phyloP scores from a whole-genome alignment of 2,113 vertebrate genomes.

The Athene noctua region DNA sequence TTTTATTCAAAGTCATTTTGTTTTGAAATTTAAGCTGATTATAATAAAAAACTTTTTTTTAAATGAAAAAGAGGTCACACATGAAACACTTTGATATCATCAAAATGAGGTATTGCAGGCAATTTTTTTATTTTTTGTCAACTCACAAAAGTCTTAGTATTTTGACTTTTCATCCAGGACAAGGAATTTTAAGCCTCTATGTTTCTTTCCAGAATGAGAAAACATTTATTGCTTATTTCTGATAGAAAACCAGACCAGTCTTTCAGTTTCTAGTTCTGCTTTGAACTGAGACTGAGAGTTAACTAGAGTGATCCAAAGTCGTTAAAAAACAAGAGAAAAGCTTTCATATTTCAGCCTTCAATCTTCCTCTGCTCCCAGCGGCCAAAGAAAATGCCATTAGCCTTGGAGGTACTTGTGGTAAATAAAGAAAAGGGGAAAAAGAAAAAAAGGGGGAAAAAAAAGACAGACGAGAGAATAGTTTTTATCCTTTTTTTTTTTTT shows the following conservation, averaged over 20 bases:
- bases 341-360: slow-evolving; percentile 59
- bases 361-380: slow-evolving; percentile 14
- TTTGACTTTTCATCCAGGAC: slow-evolving; percentile 29
- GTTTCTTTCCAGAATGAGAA: not conserved
- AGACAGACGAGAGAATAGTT: not conserved
- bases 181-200: slow-evolving; percentile 4
- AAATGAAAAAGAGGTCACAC: slow-evolving; percentile 50
- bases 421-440: slow-evolving; percentile 39
- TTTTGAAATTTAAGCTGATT: slow-evolving; percentile 53
- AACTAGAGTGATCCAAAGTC: slow-evolving; percentile 47
- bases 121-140: not conserved
- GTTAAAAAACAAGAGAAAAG: slow-evolving; percentile 43
- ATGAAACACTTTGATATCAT: slow-evolving; percentile 55
- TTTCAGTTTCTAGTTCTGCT: slow-evolving; percentile 3
- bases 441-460: not conserved
- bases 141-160: not conserved
- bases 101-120: not conserved
- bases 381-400: slow-evolving; percentile 55
- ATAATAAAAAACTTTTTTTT: not conserved
- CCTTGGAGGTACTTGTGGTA: slow-evolving; percentile 35
- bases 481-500: slow-evolving; percentile 19
- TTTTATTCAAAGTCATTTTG: slow-evolving; percentile 35
- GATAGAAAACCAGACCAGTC: not conserved
- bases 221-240: not conserved
- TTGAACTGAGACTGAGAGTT: slow-evolving; percentile 42